Evolutionary conservation across 2,888 invertebrate genomes (phyloP).

Genomic region (Sminthurides aquaticus): DNA sequence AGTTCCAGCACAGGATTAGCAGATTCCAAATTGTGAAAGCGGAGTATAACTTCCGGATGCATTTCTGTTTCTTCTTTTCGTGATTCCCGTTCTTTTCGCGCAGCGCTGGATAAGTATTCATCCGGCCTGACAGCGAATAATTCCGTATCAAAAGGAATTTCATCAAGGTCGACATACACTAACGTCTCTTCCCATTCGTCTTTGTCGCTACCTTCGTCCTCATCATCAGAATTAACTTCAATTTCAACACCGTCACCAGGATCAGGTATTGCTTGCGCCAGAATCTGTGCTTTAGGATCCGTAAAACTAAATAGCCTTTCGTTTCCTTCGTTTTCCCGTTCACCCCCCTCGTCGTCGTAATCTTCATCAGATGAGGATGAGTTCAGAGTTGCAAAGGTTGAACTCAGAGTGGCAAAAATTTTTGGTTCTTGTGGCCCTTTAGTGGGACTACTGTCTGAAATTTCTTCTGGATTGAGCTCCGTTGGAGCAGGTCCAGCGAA

Average conservation of each 20-base stretch:
- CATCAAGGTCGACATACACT: constrained; percentile 39
- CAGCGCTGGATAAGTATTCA: constrained; percentile 25
- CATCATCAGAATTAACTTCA: not conserved
- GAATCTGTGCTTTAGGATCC: not conserved
- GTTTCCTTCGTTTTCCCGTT: not conserved
- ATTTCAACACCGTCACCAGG: not conserved
- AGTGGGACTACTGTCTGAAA: not conserved
- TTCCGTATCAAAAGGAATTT: constrained; percentile 35
- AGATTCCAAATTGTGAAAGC: constrained; percentile 36
- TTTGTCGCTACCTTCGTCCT: constrained; percentile 5
- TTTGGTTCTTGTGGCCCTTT: not conserved
- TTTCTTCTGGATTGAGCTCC: not conserved
- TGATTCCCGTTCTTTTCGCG: constrained; percentile 9
- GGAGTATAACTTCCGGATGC: constrained; percentile 27
- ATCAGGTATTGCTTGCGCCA: not conserved
- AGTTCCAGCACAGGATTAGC: constrained; percentile 31
- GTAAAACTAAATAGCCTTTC: not conserved
- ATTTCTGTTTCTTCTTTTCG: constrained; percentile 18
- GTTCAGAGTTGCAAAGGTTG: not conserved
- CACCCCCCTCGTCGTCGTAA: not conserved
- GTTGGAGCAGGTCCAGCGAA: too few relatives aligned
- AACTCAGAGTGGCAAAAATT: not conserved
- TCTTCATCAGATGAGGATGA: not conserved
- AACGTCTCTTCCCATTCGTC: constrained; percentile 37
- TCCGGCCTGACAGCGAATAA: constrained; percentile 35